Conservation (phyloP, 1,140 invertebrate genomes). For the Microplitis mediator region DNA sequence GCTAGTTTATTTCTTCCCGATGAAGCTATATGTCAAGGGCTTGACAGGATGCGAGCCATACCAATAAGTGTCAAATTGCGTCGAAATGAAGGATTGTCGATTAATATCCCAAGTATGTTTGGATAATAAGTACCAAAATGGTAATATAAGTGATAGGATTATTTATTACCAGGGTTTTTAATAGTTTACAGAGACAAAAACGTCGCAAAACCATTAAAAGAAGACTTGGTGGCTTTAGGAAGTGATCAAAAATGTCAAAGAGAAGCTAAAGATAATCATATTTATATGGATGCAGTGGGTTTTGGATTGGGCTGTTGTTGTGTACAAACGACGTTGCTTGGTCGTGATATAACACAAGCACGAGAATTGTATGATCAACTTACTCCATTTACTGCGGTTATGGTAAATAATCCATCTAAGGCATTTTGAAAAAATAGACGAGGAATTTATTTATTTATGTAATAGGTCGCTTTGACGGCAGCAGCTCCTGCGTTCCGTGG, state of each 20-base stretch:
- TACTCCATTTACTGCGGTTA: slow-evolving; percentile 94
- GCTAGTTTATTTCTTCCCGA: slow-evolving; percentile 94
- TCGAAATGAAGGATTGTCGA: slow-evolving; percentile 92
- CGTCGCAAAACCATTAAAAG: slow-evolving; percentile 74
- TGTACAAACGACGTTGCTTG: slow-evolving; percentile 94
- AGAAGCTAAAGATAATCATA: slow-evolving; percentile 80
- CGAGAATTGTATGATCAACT: slow-evolving; percentile 96
- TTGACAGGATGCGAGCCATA: slow-evolving; percentile 95
- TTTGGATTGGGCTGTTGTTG: slow-evolving; percentile 99
- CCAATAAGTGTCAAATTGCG: slow-evolving; percentile 91
- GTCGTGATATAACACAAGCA: slow-evolving; percentile 96
- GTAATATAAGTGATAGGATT: neutral
- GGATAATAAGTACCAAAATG: neutral
- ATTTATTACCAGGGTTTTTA: slow-evolving; percentile 19
- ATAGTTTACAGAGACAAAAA: slow-evolving; percentile 90
- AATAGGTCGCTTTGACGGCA: slow-evolving; percentile 80
- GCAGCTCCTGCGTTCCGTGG: slow-evolving; percentile 94
- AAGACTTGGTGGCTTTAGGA: slow-evolving; percentile 69
- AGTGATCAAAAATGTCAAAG: slow-evolving; percentile 74
- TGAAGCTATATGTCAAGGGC: slow-evolving; percentile 89
- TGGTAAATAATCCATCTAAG: slow-evolving; percentile 69
- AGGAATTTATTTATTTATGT: slow-evolving; percentile 8
- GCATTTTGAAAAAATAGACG: slow-evolving; percentile 17
- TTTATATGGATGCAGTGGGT: slow-evolving; percentile 99
- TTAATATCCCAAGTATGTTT: slow-evolving; percentile 89